Percentiles rank a stretch among this genome's conserved stretches.
Conservation (phyloP, 2,113 vertebrate species). For the Arizona elegans region DNA sequence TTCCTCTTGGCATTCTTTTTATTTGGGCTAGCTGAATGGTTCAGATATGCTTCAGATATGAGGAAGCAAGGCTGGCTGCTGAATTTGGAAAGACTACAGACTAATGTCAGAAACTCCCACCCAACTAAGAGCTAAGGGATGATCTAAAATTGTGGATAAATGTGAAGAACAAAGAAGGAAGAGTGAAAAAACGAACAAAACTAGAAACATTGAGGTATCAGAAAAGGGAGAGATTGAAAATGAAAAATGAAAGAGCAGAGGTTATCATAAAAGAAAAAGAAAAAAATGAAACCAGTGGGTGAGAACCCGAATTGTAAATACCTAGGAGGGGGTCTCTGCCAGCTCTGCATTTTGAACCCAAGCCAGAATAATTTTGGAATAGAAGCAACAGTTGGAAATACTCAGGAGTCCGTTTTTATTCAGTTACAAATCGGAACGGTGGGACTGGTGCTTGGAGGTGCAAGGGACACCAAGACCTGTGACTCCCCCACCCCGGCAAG, state of each 20-base stretch:
- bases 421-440: neutral
- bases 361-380: neutral
- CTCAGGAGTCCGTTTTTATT: neutral
- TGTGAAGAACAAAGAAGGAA: neutral
- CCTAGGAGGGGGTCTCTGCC: neutral
- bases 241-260: neutral
- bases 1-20: neutral
- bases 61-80: neutral
- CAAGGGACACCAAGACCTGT: neutral
- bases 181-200: neutral
- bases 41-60: neutral
- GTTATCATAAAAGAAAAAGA: neutral
- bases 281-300: neutral
- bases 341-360: neutral
- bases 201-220: neutral
- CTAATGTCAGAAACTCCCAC: neutral
- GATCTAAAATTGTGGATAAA: neutral
- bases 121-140: neutral
- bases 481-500: neutral
- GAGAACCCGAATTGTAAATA: conserved; percentile 16
- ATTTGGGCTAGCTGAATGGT: neutral
- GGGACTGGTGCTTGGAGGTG: neutral
- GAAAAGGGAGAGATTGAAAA: neutral
- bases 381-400: conserved; percentile 14
- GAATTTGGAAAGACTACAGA: neutral